A percentile compares a stretch with the other conserved stretches of the same genome.
Evolutionary conservation across 2,888 invertebrate species (phyloP).

Genomic region (Octonoba sinensis): DNA sequence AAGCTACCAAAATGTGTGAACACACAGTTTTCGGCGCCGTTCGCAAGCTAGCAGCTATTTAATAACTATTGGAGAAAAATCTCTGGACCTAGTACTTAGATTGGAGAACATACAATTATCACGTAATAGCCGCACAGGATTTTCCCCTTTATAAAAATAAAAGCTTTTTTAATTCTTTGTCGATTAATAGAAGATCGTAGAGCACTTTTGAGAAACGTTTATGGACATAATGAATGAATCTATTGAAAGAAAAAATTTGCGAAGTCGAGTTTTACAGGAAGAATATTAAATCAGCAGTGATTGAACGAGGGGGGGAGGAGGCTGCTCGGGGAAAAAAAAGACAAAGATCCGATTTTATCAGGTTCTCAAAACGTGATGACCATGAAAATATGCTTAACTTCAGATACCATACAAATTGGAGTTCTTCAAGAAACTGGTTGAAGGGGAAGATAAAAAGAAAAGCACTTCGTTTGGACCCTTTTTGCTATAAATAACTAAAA

Average conservation of each 20-base stretch:
- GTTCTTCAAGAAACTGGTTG: constrained; percentile 48
- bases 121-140: constrained; percentile 55
- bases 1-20: constrained; percentile 61
- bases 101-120: constrained; percentile 59
- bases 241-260: constrained; percentile 21
- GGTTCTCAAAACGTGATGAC: constrained; percentile 59
- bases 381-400: constrained; percentile 55
- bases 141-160: constrained; percentile 50
- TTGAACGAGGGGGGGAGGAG: constrained; percentile 26
- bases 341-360: constrained; percentile 58
- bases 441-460: neutral
- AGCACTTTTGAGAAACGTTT: constrained; percentile 58
- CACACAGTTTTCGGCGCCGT: constrained; percentile 62
- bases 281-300: constrained; percentile 62
- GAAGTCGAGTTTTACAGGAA: constrained; percentile 36
- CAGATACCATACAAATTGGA: constrained; percentile 56
- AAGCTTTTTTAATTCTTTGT: constrained; percentile 49
- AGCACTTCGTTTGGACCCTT: neutral
- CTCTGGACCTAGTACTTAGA: constrained; percentile 47
- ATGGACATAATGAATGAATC: constrained; percentile 58
- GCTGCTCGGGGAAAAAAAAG: constrained; percentile 23
- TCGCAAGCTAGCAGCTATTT: constrained; percentile 30
- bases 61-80: constrained; percentile 39
- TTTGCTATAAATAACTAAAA: too few relatives aligned
- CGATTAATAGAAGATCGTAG: constrained; percentile 51